A percentile compares a stretch with the other conserved stretches of the same genome.
phyloP scores from a whole-genome alignment of 2,797 vertebrate species.

The Linurgus olivaceus region DNA sequence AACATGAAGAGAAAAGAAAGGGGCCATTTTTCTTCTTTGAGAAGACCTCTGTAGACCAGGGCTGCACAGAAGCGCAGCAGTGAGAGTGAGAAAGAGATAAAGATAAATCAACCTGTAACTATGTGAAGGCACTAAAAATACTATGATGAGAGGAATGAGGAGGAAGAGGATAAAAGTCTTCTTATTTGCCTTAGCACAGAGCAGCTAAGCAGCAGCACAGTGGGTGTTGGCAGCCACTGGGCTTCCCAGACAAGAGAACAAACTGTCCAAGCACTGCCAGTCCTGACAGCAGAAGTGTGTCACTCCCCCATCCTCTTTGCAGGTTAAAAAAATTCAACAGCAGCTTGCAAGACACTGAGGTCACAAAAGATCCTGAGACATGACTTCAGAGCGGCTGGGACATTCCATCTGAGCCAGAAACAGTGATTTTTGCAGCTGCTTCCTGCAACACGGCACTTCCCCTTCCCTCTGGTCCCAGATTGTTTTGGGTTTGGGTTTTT shows the following conservation, averaged over 20 bases:
- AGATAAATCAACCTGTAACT: not conserved
- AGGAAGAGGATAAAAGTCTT: not conserved
- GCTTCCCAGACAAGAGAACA: not conserved
- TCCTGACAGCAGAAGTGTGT: not conserved
- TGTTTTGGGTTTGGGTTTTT: not conserved
- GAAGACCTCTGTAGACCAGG: not conserved
- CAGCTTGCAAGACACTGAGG: not conserved
- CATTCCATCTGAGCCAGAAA: not conserved
- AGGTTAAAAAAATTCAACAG: not conserved
- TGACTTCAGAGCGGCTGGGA: not conserved
- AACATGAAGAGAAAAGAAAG: not conserved
- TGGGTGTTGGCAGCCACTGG: not conserved
- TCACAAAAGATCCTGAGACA: not conserved
- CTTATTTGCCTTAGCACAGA: not conserved
- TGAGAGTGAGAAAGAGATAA: not conserved
- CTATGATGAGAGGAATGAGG: not conserved
- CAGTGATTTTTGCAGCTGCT: not conserved
- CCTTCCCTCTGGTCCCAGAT: not conserved
- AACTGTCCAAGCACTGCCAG: not conserved
- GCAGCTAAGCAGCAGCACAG: not conserved
- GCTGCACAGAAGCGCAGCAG: not conserved
- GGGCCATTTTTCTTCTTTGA: not conserved
- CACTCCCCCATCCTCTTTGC: not conserved
- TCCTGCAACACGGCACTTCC: not conserved
- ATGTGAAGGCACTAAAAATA: not conserved